These are phyloP conservation scores for Enteromius argenteus DNA, from an alignment of 2,797 vertebrate species.

Conservation along the genomic window DNA sequence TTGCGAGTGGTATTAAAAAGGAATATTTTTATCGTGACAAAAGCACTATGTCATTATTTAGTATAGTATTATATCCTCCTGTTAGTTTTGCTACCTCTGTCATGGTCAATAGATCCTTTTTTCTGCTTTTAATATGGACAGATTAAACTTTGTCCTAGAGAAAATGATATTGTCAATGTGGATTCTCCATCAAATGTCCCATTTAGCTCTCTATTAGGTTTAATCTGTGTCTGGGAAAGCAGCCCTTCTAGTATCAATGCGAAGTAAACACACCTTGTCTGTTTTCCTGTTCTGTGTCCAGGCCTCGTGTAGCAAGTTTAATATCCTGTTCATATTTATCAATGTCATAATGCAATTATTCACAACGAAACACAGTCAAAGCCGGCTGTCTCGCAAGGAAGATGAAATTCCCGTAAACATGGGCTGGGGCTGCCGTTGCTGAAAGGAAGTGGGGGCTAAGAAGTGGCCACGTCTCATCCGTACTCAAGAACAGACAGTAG, in stretches of 20 bases:
- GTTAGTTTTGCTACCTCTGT: conserved; percentile 27
- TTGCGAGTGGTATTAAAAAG: not conserved
- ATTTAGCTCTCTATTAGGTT: conserved; percentile 43
- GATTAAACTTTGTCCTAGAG: conserved; percentile 40
- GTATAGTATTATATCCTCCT: conserved; percentile 17
- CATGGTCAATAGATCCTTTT: conserved; percentile 18
- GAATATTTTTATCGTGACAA: not conserved
- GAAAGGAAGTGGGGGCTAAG: conserved; percentile 41
- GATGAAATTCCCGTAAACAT: conserved; percentile 18
- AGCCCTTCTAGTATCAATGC: conserved; percentile 25
- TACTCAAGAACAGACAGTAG: conserved; percentile 24
- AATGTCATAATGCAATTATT: conserved; percentile 41
- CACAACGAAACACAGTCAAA: not conserved
- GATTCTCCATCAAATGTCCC: conserved; percentile 44
- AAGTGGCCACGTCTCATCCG: not conserved
- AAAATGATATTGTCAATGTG: conserved; percentile 46
- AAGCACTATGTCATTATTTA: conserved; percentile 12
- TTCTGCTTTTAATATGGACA: not conserved
- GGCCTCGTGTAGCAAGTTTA: conserved; percentile 22
- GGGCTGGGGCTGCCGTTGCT: not conserved
- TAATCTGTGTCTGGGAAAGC: conserved; percentile 39
- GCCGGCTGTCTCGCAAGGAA: conserved; percentile 10
- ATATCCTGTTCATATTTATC: conserved; percentile 51
- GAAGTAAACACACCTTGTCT: conserved; percentile 26
- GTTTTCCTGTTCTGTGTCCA: conserved; percentile 11